Evolutionary conservation across 1,140 invertebrate genomes (phyloP).

Genomic region (Hestina assimilis): DNA sequence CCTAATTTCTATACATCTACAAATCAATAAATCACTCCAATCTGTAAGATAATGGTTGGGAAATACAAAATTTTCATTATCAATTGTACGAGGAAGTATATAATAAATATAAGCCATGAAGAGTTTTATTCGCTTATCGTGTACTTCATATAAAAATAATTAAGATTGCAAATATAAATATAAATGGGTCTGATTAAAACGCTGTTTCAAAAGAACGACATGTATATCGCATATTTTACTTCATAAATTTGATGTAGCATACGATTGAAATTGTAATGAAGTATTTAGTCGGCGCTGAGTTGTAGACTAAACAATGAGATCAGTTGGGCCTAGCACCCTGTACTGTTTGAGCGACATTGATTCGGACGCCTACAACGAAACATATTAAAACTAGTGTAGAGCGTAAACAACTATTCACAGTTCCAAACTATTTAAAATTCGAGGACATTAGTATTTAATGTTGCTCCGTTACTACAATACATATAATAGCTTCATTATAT

Average conservation of each 20-base stretch:
- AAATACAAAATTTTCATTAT: no score
- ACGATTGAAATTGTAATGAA: conserved; percentile 39
- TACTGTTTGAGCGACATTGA: conserved; percentile 49
- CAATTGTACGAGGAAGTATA: no score
- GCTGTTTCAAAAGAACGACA: no score
- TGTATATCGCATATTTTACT: no score
- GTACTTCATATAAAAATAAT: no score
- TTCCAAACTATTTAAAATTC: conserved; percentile 7
- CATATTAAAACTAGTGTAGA: conserved; percentile 30
- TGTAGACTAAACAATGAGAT: conserved; percentile 77
- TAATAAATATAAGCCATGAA: no score
- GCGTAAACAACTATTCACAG: conserved; percentile 23
- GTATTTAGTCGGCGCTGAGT: conserved; percentile 43
- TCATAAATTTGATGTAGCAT: not conserved
- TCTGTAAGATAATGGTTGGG: no score
- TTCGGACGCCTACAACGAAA: conserved; percentile 24
- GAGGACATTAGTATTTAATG: conserved; percentile 11
- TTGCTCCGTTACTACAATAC: not conserved
- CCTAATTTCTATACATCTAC: no score
- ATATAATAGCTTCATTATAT: not conserved
- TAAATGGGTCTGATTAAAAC: no score
- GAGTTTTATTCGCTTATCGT: no score
- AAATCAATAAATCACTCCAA: no score
- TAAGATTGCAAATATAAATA: no score
- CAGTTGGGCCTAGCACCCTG: conserved; percentile 47